Base-by-base conservation (phyloP, 2,888 invertebrate species). In the Deilephila porcellus region DNA sequence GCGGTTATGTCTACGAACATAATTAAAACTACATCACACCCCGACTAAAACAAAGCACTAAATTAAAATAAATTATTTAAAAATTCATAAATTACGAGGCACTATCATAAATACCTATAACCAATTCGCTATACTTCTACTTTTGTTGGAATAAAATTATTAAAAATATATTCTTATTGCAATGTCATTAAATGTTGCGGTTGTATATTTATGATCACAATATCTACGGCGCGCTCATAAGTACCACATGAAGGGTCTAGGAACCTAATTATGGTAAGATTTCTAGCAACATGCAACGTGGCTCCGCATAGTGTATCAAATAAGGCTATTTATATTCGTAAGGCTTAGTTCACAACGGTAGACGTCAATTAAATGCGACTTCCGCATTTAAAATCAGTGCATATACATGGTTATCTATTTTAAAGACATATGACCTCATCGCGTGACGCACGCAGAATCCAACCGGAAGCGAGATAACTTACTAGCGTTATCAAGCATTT, bases 51-150 rank as follows among this genome's bases (percentile, higher is more conserved):
- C 59, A 73, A 74, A 72, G 64, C 53, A 74, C 67, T 74, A 75
- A 77, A 74, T 74, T 75, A 76, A 62, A 77, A 79, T 79, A 76
- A 79, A 77, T 79, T 73, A 78, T 62, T 74, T 59, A 59, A 59
- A 45, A 37, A 59, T 67, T 74, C 53, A 74, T 73, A 76, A 73
- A 75, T 76, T 72, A 77, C 74, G 79, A 80, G 78, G 77, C 80
- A 79, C 80, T 79, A 78, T 77, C 71, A 71, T 74, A 74, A 77
- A 74, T 70, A 77, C 62, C 20, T 73, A 67, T 37, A 8, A 56
- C 45, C 63, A 63, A 64, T 73, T 37, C 59, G 45, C 25, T 71
- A 72, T 71, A 71, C 37, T 52, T 29, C 63, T 64, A 32, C 19
- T 63, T 53, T 63, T 63, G n/a, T 56, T 73, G 72, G 72, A 73